Base-by-base conservation (phyloP, 2,888 invertebrate species). In the Imbricaverruca yamaguchii region DNA sequence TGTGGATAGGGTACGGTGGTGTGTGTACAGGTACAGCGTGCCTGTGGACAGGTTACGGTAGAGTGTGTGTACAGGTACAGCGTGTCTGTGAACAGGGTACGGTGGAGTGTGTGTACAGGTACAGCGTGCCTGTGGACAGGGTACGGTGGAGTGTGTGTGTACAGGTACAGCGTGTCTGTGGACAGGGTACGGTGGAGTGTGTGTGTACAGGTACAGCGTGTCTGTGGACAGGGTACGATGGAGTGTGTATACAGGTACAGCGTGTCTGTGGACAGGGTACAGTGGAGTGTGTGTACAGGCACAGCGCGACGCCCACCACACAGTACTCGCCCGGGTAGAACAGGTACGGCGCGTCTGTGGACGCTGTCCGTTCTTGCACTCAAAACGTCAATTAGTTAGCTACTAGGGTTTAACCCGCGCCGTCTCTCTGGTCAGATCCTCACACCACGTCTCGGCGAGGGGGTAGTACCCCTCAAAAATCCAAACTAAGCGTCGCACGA, bases 281-380 rank as follows among this genome's bases (percentile, higher is more conserved):
- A 4, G 39, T 39, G 39, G n/a, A n/a, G n/a, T n/a, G n/a, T n/a
- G n/a, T n/a, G n/a, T n/a, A 81, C 15, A 82, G 53, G 65, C 83
- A 81, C 74, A 84, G 80, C 39, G n/a, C 79, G 53, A 84, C 83
- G 25, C 84, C 82, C 80, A 85, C 39, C 78, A 85, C 83, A n/a
- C n/a, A n/a, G 81, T 85, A 84, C 81, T 85, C 84, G 81, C 85
- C 82, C 80, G 67, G 39, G 39, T 39, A 4, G 39, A 39, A 39
- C 39, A 39, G 39, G 39, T 39, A 4, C 39, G 4, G 39, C 39
- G 39, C 39, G 2, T 1, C 4, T 39, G 39, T 4, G 18, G 80
- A 39, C 39, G 2, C 4, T 39, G 39, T 39, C 39, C 39, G 39
- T 39, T 39, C 4, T 39, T 39, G 39, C 4, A 39, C 39, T 39